Conservation (phyloP, 2,888 invertebrate species). For the Andrena camellia region DNA sequence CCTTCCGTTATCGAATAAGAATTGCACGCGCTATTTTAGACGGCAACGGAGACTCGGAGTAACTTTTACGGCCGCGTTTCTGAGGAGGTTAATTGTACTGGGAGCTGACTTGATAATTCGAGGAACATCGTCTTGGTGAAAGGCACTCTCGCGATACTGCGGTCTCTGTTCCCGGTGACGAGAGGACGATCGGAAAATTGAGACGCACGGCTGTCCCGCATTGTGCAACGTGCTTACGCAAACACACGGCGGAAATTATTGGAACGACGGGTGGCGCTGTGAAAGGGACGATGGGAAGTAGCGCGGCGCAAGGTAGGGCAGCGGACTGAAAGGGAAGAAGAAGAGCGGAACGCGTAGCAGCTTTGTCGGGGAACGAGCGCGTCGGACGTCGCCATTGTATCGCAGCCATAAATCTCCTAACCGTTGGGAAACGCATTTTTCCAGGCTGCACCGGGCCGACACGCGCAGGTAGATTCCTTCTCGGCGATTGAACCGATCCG, state of each 20-base stretch:
- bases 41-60: too few species aligned
- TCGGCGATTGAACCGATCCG: constrained; percentile 18
- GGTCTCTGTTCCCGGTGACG: too few species aligned
- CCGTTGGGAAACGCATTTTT: constrained; percentile 82
- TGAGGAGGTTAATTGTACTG: too few species aligned
- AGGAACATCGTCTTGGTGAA: too few species aligned
- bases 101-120: too few species aligned
- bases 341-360: constrained; percentile 32
- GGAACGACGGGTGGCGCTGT: constrained; percentile 47
- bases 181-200: constrained; percentile 58
- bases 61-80: too few species aligned
- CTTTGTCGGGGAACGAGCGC: constrained; percentile 67
- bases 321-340: constrained; percentile 39
- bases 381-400: constrained; percentile 78
- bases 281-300: constrained; percentile 31
- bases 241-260: constrained; percentile 72
- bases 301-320: background rate
- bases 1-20: background rate
- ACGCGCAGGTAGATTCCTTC: constrained; percentile 65
- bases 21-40: background rate
- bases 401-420: constrained; percentile 80
- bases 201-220: constrained; percentile 54
- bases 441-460: constrained; percentile 72
- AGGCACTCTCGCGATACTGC: too few species aligned
- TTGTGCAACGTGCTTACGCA: constrained; percentile 65